Conservation (phyloP, 2,888 invertebrate species). For the Chaitophorus viminalis region DNA sequence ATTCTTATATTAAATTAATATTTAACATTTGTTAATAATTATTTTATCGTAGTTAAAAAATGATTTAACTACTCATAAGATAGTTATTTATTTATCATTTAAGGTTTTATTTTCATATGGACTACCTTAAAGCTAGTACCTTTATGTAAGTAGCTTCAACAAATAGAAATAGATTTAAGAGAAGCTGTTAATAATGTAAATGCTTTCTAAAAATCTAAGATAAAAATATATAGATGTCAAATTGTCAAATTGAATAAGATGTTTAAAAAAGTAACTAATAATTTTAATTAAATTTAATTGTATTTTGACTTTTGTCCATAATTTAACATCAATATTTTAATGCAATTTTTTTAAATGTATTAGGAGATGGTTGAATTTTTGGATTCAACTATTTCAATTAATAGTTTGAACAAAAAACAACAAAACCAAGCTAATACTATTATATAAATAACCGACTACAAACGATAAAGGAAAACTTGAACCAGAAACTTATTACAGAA, state of each 20-base stretch:
- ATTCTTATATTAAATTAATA: no score
- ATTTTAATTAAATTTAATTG: not conserved
- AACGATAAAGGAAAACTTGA: not conserved
- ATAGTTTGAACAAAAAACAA: not conserved
- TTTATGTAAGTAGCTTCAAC: conserved; percentile 36
- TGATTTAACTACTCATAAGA: not conserved
- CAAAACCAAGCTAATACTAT: conserved; percentile 21
- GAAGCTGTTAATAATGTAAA: conserved; percentile 28
- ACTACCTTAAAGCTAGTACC: not conserved
- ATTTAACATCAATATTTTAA: no score
- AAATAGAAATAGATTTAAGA: conserved; percentile 27
- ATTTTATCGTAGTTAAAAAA: no score
- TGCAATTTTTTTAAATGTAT: not conserved
- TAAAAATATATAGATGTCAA: not conserved
- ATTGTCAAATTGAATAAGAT: conserved; percentile 35
- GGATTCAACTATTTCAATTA: conserved; percentile 25
- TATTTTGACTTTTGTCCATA: no score
- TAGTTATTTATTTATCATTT: conserved; percentile 17
- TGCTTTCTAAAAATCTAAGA: conserved; percentile 10
- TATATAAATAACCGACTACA: no score
- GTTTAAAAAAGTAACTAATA: conserved; percentile 31
- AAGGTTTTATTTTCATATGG: conserved; percentile 47
- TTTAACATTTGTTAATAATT: no score
- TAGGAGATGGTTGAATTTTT: conserved; percentile 21
- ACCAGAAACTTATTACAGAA: conserved; percentile 13